Base-by-base conservation (phyloP, 2,888 invertebrate genomes). In the Drosophila multiciliata region DNA sequence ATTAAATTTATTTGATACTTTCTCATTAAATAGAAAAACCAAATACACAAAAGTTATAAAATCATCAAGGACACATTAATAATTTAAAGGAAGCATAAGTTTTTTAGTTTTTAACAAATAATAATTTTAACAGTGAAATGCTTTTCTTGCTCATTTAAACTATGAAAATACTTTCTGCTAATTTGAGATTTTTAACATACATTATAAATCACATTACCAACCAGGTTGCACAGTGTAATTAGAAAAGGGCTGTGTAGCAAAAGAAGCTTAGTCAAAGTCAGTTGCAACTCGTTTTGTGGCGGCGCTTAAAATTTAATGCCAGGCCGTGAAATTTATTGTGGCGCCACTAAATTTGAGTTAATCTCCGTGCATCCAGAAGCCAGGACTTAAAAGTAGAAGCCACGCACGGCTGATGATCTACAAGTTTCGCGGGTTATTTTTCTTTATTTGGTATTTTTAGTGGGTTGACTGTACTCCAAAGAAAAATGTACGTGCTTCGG, bases 241-340 rank as follows among this genome's bases (percentile, higher is more conserved):
- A 78, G 60, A 23, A 52, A 42, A 33, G 67, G 38, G 58, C 32
- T 67, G 69, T 66, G 58, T 64, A 36, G 55, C 54, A 55, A n/a
- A 45, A 26, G 40, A 36, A 55, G 42, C 63, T 32, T 17, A 72
- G 42, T 32, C n/a, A 42, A 80, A 82, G 75, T 61, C 76, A 72
- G 65, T 83, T 74, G 85, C 81, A 81, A 76, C 79, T 81, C 66
- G 72, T 80, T 77, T 49, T 68, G 69, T 68, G 80, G 73, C 64
- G 69, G 64, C 75, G 80, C 87, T 90, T 87, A 90, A 91, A 91
- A 91, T 90, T 91, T 91, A 91, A 91, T 91, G 87, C 90, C 81
- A 63, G 63, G 63, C 76, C 76, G 58, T 74, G 75, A 84, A 91
- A 91, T 91, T 91, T 91, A 91, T 91, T 87, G 83, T 83, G 72